Evolutionary conservation across 2,888 invertebrate species (phyloP).

Genomic region (Andrena praecox): DNA sequence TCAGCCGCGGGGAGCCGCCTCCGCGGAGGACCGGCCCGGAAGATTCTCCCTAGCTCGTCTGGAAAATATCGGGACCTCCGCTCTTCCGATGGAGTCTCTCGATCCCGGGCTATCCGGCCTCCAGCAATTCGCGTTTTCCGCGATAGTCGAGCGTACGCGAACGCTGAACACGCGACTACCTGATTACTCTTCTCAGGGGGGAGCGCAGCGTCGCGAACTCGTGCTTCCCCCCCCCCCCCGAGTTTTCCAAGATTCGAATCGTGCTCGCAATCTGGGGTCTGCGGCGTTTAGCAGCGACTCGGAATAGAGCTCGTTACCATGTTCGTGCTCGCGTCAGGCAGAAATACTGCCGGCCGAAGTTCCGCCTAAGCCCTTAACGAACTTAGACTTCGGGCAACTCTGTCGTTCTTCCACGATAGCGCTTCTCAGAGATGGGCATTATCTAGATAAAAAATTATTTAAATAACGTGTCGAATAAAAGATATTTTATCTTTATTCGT

Average conservation of each 20-base stretch:
- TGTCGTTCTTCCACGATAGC: not conserved
- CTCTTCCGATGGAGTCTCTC: too few relatives aligned
- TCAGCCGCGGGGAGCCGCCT: slow-evolving; percentile 2
- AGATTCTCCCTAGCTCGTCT: not conserved
- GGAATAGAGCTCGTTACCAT: slow-evolving; percentile 44
- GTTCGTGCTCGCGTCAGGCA: slow-evolving; percentile 37
- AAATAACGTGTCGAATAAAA: too few relatives aligned
- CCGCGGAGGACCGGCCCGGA: not conserved
- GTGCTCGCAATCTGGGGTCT: not conserved
- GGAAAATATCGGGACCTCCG: not conserved
- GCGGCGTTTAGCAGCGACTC: slow-evolving; percentile 26
- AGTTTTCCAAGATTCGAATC: slow-evolving; percentile 42
- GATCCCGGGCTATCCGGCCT: too few relatives aligned
- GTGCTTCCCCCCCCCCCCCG: not conserved
- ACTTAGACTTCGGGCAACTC: slow-evolving; percentile 33
- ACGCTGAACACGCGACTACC: slow-evolving; percentile 21
- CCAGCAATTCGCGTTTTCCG: slow-evolving; percentile 3
- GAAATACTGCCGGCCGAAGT: slow-evolving; percentile 38
- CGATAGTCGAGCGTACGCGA: slow-evolving; percentile 28
- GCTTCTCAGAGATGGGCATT: too few relatives aligned
- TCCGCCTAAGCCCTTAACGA: slow-evolving; percentile 36
- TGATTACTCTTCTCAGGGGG: slow-evolving; percentile 18
- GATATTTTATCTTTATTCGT: too few relatives aligned
- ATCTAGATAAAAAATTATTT: too few relatives aligned
- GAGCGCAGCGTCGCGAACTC: slow-evolving; percentile 23